Conservation (phyloP, 2,888 invertebrate genomes). For the Drosophila hamatofila region DNA sequence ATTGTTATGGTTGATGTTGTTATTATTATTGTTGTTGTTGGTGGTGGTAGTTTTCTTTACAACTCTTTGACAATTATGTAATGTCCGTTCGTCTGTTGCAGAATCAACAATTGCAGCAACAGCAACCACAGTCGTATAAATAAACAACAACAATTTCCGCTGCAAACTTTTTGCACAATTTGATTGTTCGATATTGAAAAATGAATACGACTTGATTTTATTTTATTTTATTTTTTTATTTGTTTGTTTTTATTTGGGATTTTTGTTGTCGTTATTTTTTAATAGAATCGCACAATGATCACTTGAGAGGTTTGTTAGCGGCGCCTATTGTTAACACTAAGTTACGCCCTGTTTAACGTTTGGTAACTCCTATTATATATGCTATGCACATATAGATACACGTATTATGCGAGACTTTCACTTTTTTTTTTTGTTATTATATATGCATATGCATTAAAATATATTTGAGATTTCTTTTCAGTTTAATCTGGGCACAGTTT, state of each 20-base stretch:
- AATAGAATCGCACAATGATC: conserved; percentile 77
- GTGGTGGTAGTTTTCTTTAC: conserved; percentile 43
- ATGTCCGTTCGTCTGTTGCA: conserved; percentile 63
- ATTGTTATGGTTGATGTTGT: conserved; percentile 64
- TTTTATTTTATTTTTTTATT: conserved; percentile 32
- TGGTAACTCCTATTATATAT: conserved; percentile 48
- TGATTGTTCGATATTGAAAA: conserved; percentile 55
- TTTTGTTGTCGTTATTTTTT: conserved; percentile 18
- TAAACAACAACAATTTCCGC: conserved; percentile 59
- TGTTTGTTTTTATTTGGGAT: conserved; percentile 3
- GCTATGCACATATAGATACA: background rate
- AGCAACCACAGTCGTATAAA: conserved; percentile 19
- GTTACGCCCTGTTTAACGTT: conserved; percentile 60
- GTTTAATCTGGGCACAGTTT: conserved; percentile 32
- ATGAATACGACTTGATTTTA: conserved; percentile 31
- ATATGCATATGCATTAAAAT: background rate
- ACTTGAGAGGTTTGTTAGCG: conserved; percentile 58
- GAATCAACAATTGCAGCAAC: conserved; percentile 60
- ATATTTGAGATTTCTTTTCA: background rate
- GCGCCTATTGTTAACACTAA: conserved; percentile 38
- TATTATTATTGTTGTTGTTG: conserved; percentile 34
- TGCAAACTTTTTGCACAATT: conserved; percentile 66
- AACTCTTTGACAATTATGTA: conserved; percentile 78
- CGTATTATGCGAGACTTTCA: conserved; percentile 9
- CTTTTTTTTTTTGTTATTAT: conserved; percentile 7